Evolutionary conservation across 1,140 invertebrate genomes (phyloP), one percentile per base, ranked within the genome.

Genomic region (Tenebrio molitor): DNA sequence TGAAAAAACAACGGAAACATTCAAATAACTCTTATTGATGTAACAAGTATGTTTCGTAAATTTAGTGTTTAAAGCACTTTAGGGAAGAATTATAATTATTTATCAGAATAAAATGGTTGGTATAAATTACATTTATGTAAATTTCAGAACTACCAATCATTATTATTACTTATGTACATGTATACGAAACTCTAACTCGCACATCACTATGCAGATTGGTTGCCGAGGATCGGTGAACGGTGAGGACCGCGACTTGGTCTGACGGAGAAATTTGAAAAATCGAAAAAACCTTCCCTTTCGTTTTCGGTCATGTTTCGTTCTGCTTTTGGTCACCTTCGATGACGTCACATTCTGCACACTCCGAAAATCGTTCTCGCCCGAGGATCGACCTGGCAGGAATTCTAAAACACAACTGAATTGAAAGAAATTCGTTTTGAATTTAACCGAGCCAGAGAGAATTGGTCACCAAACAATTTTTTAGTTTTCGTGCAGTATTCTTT

Each of bases 1-100:
- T 53, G 21, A 33, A 62, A 12, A 73, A 72, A 71, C 21, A 72
- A 70, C 21, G 12, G 34, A 74, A 76, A 66, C 53, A 67, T 58
- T 67, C 21, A 70, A 67, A 69, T 72, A 53, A 77, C 73, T 71
- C 29, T 69, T 50, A 70, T 64, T 74, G 63, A 74, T 74, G 53
- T 66, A 71, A 74, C 66, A 74, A 73, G 72, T 74, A 72, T 73
- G 68, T 74, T 72, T 41, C 46, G 72, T 74, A 74, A 78, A 76
- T 76, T 73, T 78, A 77, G 76, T 81, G 75, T 82, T 78, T 82
- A 82, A 82, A 82, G 81, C 81, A 82, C 81, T 82, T 81, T 80
- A 82, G 81, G 81, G 81, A 82, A 82, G 81, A 82, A 81, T 82
- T 80, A 79, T 77, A 77, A 77, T 77, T 79, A 78, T 79, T 76